Conservation (phyloP, 1,140 invertebrate species). For the Cherax quadricarinatus region DNA sequence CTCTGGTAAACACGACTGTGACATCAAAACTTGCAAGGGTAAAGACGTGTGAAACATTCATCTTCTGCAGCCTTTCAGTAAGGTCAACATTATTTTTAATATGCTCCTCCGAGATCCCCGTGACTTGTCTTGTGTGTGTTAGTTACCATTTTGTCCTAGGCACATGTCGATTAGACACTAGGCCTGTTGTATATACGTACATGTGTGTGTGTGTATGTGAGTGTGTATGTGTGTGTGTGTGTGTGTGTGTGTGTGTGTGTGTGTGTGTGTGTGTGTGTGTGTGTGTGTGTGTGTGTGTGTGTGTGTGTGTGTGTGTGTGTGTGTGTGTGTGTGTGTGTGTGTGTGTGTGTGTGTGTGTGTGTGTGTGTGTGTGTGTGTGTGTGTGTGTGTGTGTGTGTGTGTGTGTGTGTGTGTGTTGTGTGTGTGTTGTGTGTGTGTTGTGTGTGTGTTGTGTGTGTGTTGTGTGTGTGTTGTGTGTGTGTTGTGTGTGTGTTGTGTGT, state of each 20-base stretch:
- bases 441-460: too few species aligned
- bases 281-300: slow-evolving; percentile 1
- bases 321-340: slow-evolving; percentile 14
- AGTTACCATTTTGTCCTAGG: slow-evolving; percentile 28
- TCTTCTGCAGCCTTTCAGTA: background rate
- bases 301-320: background rate
- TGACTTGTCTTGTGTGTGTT: slow-evolving; percentile 6
- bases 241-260: slow-evolving; percentile 37
- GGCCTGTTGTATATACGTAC: slow-evolving; percentile 31
- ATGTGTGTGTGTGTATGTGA: too few species aligned
- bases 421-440: too few species aligned
- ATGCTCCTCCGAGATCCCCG: too few species aligned
- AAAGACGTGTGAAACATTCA: too few species aligned
- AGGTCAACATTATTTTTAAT: background rate
- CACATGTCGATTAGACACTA: too few species aligned
- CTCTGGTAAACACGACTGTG: too few species aligned
- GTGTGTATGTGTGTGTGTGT: slow-evolving; percentile 37
- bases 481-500: too few species aligned
- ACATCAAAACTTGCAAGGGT: too few species aligned
- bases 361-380: background rate
- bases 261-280: slow-evolving; percentile 36
- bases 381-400: background rate
- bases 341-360: background rate
- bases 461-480: too few species aligned
- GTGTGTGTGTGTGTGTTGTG: too few species aligned